Evolutionary conservation across 1,140 invertebrate species (phyloP), one percentile per base, ranked within the genome.

Genomic region (Polypedilum vanderplanki): DNA sequence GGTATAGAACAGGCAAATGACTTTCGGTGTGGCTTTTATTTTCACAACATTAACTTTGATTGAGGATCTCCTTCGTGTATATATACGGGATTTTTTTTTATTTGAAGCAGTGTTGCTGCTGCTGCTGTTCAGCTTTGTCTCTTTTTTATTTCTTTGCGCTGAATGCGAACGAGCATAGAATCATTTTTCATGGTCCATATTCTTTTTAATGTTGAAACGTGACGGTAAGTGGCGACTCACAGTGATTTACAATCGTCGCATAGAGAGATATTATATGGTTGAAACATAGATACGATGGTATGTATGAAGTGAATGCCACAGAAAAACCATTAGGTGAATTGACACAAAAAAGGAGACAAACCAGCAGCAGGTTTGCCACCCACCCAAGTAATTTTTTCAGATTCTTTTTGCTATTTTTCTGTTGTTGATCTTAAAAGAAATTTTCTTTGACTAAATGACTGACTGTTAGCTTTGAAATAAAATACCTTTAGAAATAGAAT

Each of bases 231-330:
- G 65, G 65, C 65, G 65, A 70, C 65, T 70, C 17, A 18, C 65
- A 70, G 17, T 70, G 65, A 70, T 70, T 70, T 70, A 70, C 65
- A 70, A 70, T 70, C 65, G 65, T 70, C 17, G 65, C 65, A 18
- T 7, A 18, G 17, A 70, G 65, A 70, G 12, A 15, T 57, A 57
- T 57, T n/a, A 57, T 57, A 57, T n/a, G n/a, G 46, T n/a, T 4
- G 46, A 4, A 57, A 4, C 12, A 57, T 57, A 57, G 46, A 57
- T 57, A 57, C 46, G n/a, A 12, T 57, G 46, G 24, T 33, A 33
- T 33, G 5, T 33, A 33, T 57, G n/a, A 57, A 12, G 46, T 57
- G n/a, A 57, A 57, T 57, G 46, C 46, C 46, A 57, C 46, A 57
- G 46, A 57, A 57, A 57, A 57, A 57, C 46, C 46, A 57, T 57